These are phyloP conservation scores for Habropoda laboriosa DNA, from an alignment of 1,140 invertebrate genomes.

Conservation along the genomic window DNA sequence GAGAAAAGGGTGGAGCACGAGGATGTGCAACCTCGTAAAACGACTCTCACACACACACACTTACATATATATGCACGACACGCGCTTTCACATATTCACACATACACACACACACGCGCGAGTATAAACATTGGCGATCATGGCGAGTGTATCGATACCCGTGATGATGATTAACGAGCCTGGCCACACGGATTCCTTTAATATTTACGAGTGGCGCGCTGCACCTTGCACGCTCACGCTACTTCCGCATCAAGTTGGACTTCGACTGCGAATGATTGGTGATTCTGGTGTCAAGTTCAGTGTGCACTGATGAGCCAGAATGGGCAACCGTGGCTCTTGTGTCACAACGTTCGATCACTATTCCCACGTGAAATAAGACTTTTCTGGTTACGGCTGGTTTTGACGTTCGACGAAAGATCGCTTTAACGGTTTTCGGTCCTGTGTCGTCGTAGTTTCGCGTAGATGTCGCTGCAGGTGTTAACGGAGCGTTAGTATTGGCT, in stretches of 20 bases:
- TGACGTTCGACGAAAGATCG: background rate
- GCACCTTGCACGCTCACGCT: constrained; percentile 2
- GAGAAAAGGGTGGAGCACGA: constrained; percentile 14
- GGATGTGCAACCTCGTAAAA: constrained; percentile 36
- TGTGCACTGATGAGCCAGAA: constrained; percentile 3
- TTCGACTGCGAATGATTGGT: background rate
- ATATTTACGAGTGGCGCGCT: constrained; percentile 7
- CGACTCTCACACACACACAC: background rate
- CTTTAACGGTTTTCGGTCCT: background rate
- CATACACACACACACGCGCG: background rate
- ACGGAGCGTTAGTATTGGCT: background rate
- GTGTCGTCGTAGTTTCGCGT: background rate
- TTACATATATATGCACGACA: background rate
- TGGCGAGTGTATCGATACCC: background rate
- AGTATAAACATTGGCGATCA: too few species aligned
- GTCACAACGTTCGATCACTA: background rate
- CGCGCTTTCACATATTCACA: background rate
- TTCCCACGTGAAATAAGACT: background rate
- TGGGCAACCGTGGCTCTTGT: background rate
- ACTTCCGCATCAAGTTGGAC: constrained; percentile 12
- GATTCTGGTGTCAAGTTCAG: constrained; percentile 20
- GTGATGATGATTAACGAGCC: constrained; percentile 33
- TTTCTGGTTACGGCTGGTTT: too few species aligned
- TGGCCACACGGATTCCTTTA: constrained; percentile 14
- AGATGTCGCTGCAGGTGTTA: constrained; percentile 6